Percentiles rank a stretch among this genome's conserved stretches.
These are phyloP conservation scores for Catostomus latipinnis DNA, from an alignment of 2,797 vertebrate genomes.

Conservation along the genomic window DNA sequence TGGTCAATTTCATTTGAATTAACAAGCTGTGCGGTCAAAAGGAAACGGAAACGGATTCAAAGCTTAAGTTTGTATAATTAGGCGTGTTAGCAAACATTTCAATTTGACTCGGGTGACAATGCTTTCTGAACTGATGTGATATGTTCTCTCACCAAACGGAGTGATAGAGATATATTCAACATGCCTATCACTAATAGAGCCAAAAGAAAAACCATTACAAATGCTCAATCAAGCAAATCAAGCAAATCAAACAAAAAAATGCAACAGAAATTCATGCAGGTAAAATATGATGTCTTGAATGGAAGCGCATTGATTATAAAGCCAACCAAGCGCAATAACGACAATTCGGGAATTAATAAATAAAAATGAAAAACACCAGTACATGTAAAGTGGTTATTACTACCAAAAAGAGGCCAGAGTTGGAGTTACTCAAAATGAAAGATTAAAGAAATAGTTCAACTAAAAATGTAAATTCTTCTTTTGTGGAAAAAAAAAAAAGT, in stretches of 20 bases:
- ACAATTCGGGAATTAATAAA: not conserved
- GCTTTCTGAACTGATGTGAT: not conserved
- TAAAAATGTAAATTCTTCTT: not conserved
- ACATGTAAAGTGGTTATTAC: slow-evolving; percentile 38
- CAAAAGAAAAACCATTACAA: not conserved
- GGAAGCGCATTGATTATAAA: slow-evolving; percentile 7
- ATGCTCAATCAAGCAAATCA: slow-evolving; percentile 6
- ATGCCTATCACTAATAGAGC: not conserved
- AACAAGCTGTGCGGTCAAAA: no score
- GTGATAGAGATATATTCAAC: not conserved
- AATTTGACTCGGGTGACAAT: not conserved
- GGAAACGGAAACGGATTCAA: not conserved
- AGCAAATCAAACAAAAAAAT: not conserved
- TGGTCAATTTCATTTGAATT: no score
- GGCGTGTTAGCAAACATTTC: not conserved
- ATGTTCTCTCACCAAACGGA: not conserved
- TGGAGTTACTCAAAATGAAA: not conserved
- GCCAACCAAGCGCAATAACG: slow-evolving; percentile 22
- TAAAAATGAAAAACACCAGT: not conserved
- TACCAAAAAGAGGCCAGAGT: slow-evolving; percentile 17
- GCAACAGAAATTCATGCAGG: slow-evolving; percentile 12
- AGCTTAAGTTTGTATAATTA: not conserved
- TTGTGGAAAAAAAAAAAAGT: not conserved
- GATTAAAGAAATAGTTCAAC: not conserved
- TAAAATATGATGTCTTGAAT: slow-evolving; percentile 28